A percentile compares a stretch with the other conserved stretches of the same genome.
Conservation (phyloP, 2,797 vertebrate species). For the Coilia nasus region DNA sequence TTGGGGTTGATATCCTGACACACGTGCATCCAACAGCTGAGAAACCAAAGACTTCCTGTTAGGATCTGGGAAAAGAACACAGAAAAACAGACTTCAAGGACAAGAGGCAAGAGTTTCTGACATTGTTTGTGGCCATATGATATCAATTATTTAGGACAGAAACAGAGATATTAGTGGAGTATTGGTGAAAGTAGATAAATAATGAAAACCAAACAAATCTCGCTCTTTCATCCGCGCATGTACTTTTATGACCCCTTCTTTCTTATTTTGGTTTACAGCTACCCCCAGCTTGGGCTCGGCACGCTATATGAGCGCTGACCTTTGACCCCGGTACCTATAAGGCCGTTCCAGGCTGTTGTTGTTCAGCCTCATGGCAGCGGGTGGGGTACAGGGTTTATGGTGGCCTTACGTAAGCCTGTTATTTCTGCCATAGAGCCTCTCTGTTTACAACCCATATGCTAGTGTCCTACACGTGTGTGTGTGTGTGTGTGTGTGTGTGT, state of each 20-base stretch:
- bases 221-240: neutral
- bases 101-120: neutral
- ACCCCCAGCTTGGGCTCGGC: neutral
- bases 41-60: neutral
- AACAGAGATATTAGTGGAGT: neutral
- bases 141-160: neutral
- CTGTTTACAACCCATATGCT: conserved; percentile 19
- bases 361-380: neutral
- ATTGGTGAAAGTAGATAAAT: no score
- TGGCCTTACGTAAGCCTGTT: conserved; percentile 14
- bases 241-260: neutral
- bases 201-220: neutral
- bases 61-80: neutral
- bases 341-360: conserved; percentile 14
- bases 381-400: conserved; percentile 7
- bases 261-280: conserved; percentile 3
- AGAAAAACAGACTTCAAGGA: no score
- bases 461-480: neutral
- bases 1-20: neutral
- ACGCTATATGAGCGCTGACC: neutral
- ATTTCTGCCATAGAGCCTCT: conserved; percentile 19
- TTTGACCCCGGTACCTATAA: neutral
- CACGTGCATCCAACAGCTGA: neutral
- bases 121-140: neutral
- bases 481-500: conserved; percentile 7